Percentiles rank a stretch among this genome's conserved stretches.
Evolutionary conservation across 2,888 invertebrate genomes (phyloP).

Genomic region (Aphidius colemani): DNA sequence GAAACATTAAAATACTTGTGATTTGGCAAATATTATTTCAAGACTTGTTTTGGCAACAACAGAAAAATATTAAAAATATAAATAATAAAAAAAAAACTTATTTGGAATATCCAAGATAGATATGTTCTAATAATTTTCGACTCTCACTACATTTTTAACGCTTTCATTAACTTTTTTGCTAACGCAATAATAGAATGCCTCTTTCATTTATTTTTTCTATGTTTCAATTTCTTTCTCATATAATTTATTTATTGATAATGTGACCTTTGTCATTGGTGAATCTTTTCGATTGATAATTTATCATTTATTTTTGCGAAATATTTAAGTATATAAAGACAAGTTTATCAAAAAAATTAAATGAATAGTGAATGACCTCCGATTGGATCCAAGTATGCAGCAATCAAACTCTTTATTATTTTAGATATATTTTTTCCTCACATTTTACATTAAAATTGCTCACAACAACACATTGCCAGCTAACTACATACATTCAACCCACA

Average conservation of each 20-base stretch:
- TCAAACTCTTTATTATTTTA: neutral
- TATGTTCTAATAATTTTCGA: slow-evolving; percentile 28
- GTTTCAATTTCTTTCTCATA: slow-evolving; percentile 5
- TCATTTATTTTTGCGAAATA: slow-evolving; percentile 1
- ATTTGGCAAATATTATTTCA: neutral
- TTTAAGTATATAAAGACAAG: neutral
- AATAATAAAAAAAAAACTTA: neutral
- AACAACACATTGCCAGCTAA: too few relatives aligned
- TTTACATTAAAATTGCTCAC: neutral
- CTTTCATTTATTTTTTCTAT: neutral
- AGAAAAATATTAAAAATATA: too few relatives aligned
- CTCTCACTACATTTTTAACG: slow-evolving; percentile 29
- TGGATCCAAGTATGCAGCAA: neutral
- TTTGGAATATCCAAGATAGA: slow-evolving; percentile 4
- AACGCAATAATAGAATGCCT: too few relatives aligned
- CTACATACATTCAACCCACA: neutral
- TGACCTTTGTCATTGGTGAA: slow-evolving; percentile 19
- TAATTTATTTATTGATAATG: slow-evolving; percentile 22
- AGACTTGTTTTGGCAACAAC: slow-evolving; percentile 3
- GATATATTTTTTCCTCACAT: neutral
- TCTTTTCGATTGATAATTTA: slow-evolving; percentile 10
- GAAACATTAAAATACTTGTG: neutral
- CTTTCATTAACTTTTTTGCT: slow-evolving; percentile 25
- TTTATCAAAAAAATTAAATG: slow-evolving; percentile 21
- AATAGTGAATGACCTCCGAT: slow-evolving; percentile 22